Base-by-base conservation (phyloP, 2,888 invertebrate genomes). In the Tiliacea citrago region DNA sequence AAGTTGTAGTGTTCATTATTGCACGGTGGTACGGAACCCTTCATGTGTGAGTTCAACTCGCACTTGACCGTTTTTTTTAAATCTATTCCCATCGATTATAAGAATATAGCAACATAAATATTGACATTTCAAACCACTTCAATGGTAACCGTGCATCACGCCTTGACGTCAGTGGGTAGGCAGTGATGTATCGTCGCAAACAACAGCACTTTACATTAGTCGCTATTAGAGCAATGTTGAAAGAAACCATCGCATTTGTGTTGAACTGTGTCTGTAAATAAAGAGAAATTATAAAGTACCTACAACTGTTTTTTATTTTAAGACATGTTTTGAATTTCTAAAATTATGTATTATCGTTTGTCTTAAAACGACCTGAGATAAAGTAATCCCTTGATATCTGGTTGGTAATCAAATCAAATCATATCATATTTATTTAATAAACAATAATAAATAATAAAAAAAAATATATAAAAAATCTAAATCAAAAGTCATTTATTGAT, bases 201-300 rank as follows among this genome's bases (percentile, higher is more conserved):
- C 67, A 69, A 58, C 55, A 79, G 35, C 72, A 70, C 60, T 80
- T 69, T 60, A 60, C 60, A 66, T 61, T 63, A 66, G 42, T 68
- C 47, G 60, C 77, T 67, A 71, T 77, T 81, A 77, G 60, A 69
- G 4, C 9, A 16, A 9, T 39, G 74, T 29, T 72, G 82, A 85
- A 67, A 77, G 85, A 81, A 63, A 53, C 16, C 29, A 68, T 51
- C n/a, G 16, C 0, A 9, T 55, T 58, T 76, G 45, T 51, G 13
- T 1, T 7, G 4, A 61, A 21, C 12, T 65, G 39, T 39, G 39
- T 39, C 5, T 39, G 18, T 81, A 61, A 68, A 73, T 42, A 73
- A 2, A 13, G 18, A 49, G 39, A 68, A 24, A 67, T 73, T 73
- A 68, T 55, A 55, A 13, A 70, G 24, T 24, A 21, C n/a, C n/a